A percentile compares a stretch with the other conserved stretches of the same genome.
Conservation (phyloP, 1,140 invertebrate genomes). For the Epicauta chinensis region DNA sequence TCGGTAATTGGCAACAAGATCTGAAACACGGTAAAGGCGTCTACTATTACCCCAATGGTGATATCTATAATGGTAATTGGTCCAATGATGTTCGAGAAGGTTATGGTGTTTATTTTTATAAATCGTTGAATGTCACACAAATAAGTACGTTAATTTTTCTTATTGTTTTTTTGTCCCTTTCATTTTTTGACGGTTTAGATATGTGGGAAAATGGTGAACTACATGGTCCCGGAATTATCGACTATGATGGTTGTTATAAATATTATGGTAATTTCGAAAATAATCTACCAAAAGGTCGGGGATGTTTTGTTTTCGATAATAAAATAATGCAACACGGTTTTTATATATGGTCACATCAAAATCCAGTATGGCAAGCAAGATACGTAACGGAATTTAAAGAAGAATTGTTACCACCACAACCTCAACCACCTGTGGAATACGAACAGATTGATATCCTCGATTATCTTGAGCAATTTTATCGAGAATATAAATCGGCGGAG, state of each 20-base stretch:
- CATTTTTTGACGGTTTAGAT: constrained; percentile 43
- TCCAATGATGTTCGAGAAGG: constrained; percentile 67
- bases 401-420: constrained; percentile 59
- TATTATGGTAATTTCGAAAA: constrained; percentile 60
- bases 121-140: constrained; percentile 38
- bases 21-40: constrained; percentile 74
- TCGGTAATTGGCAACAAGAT: constrained; percentile 72
- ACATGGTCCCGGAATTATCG: constrained; percentile 60
- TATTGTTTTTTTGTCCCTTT: constrained; percentile 1
- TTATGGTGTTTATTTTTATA: constrained; percentile 65
- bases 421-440: constrained; percentile 54
- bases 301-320: constrained; percentile 61
- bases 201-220: constrained; percentile 61
- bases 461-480: constrained; percentile 32
- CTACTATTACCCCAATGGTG: constrained; percentile 68
- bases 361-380: constrained; percentile 55
- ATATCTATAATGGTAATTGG: constrained; percentile 70
- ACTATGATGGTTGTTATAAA: constrained; percentile 48
- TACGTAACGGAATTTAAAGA: constrained; percentile 57
- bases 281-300: constrained; percentile 56
- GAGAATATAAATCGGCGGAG: constrained; percentile 5
- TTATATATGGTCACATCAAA: constrained; percentile 49
- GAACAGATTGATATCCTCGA: constrained; percentile 43
- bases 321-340: constrained; percentile 59
- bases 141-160: too few relatives aligned